phyloP scores from a whole-genome alignment of 2,113 vertebrate genomes.

The Micronycteris hirsuta region DNA sequence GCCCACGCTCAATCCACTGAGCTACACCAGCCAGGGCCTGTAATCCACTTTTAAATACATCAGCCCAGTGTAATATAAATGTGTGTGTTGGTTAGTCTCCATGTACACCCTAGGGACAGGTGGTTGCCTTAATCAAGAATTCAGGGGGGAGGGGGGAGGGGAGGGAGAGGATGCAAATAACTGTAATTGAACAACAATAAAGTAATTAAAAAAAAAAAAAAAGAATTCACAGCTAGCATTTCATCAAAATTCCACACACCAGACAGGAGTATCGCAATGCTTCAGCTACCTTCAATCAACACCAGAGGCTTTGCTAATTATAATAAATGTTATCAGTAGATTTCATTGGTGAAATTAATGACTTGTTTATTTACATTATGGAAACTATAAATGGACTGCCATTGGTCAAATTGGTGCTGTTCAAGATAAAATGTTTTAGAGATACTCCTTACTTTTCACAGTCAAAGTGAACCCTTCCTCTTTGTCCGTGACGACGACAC shows the following conservation, averaged over 20 bases:
- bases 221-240: constrained; percentile 41
- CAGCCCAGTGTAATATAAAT: not conserved
- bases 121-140: constrained; percentile 33
- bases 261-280: not conserved
- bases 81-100: not conserved
- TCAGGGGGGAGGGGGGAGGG: no score
- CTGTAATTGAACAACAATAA: no score
- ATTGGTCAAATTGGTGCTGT: not conserved
- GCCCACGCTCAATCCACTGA: no score
- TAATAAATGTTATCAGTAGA: constrained; percentile 1
- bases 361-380: not conserved
- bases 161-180: no score
- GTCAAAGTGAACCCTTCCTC: not conserved
- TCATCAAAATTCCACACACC: constrained; percentile 34
- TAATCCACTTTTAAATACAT: not conserved
- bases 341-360: constrained; percentile 30
- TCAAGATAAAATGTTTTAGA: not conserved
- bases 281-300: constrained; percentile 7
- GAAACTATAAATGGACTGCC: not conserved
- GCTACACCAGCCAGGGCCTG: no score
- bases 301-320: not conserved
- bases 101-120: not conserved
- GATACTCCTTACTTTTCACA: not conserved
- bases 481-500: not conserved
- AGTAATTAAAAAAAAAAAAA: no score